Evolutionary conservation across 1,140 invertebrate genomes (phyloP).

Genomic region (Nasonia longicornis): DNA sequence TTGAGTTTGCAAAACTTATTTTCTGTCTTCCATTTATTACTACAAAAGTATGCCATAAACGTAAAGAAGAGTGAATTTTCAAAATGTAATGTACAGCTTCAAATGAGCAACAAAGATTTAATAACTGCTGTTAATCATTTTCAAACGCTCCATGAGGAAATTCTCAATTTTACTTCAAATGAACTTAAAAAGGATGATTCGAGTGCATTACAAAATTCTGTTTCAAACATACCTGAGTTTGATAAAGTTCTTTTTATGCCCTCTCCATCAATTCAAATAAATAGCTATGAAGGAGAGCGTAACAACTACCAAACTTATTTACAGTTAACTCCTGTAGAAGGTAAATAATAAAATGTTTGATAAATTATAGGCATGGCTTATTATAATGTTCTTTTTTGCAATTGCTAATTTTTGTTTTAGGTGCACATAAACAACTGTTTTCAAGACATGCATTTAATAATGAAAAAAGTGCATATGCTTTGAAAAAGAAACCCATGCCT

Average conservation of each 20-base stretch:
- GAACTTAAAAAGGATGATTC: slow-evolving; percentile 8
- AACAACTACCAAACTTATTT: slow-evolving; percentile 51
- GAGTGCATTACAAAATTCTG: slow-evolving; percentile 4
- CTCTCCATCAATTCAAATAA: slow-evolving; percentile 57
- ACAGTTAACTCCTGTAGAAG: slow-evolving; percentile 58
- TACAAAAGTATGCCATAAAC: slow-evolving; percentile 46
- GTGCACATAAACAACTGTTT: slow-evolving; percentile 57
- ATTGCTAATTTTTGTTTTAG: slow-evolving; percentile 43
- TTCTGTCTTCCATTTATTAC: slow-evolving; percentile 47
- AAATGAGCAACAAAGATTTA: slow-evolving; percentile 52
- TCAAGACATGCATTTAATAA: slow-evolving; percentile 49
- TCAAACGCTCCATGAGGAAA: slow-evolving; percentile 44
- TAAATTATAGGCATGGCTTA: not conserved
- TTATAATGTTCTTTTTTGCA: not conserved
- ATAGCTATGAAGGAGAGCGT: slow-evolving; percentile 44
- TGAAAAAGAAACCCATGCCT: slow-evolving; percentile 48
- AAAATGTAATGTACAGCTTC: slow-evolving; percentile 52
- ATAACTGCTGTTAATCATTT: slow-evolving; percentile 49
- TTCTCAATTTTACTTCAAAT: slow-evolving; percentile 10
- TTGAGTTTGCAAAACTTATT: slow-evolving; percentile 54
- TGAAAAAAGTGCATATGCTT: slow-evolving; percentile 40
- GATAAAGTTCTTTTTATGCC: slow-evolving; percentile 54
- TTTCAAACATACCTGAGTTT: slow-evolving; percentile 32
- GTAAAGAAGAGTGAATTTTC: slow-evolving; percentile 50
- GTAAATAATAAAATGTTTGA: slow-evolving; percentile 41